Evolutionary conservation across 2,797 vertebrate genomes (phyloP).

Genomic region (Squalus acanthias): DNA sequence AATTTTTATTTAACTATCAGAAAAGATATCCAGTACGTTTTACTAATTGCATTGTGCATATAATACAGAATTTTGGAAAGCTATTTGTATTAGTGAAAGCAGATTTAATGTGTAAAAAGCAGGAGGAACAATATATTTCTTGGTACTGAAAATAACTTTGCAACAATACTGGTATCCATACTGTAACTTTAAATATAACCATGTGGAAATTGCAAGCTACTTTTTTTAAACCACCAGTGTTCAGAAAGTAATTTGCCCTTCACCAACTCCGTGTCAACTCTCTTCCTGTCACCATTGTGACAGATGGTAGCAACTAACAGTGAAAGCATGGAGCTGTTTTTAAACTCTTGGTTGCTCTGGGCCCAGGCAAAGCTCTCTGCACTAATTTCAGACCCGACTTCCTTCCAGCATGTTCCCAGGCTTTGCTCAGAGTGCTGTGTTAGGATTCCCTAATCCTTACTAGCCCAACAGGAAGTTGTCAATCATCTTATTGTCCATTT

Average conservation of each 20-base stretch:
- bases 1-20: neutral
- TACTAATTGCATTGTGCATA: neutral
- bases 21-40: neutral
- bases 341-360: neutral
- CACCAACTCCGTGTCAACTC: neutral
- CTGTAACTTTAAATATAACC: constrained; percentile 4
- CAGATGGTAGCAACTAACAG: neutral
- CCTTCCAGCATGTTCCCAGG: constrained; percentile 43
- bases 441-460: constrained; percentile 43
- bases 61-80: neutral
- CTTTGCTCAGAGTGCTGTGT: constrained; percentile 39
- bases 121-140: neutral
- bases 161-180: no score
- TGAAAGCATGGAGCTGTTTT: constrained; percentile 6
- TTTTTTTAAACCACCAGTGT: neutral
- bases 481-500: constrained; percentile 48
- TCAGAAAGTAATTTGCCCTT: neutral
- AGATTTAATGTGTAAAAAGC: neutral
- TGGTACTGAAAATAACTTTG: neutral
- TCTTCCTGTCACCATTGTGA: neutral
- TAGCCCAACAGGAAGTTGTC: constrained; percentile 54
- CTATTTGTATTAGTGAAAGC: neutral
- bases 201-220: constrained; percentile 43
- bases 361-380: neutral
- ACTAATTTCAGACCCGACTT: constrained; percentile 42